Percentiles rank a stretch among this genome's conserved stretches.
These are phyloP conservation scores for Zelleria hepariella DNA, from an alignment of 2,888 invertebrate genomes.

Conservation along the genomic window DNA sequence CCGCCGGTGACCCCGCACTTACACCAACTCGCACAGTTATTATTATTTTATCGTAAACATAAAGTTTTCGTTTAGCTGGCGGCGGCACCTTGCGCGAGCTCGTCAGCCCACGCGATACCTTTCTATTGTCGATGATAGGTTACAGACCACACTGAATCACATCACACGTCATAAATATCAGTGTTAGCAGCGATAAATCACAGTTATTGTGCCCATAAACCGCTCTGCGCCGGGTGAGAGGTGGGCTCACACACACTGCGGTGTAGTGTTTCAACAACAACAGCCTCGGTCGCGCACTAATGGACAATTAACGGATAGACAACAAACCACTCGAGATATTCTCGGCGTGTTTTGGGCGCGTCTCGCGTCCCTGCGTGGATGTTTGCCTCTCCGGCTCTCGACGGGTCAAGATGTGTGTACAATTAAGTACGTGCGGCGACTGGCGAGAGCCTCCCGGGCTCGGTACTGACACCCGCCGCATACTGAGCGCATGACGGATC, in stretches of 20 bases:
- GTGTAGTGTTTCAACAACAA: neutral
- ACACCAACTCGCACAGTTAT: too few species aligned
- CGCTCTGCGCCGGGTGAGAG: neutral
- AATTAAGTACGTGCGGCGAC: conserved; percentile 12
- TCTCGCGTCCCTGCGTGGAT: neutral
- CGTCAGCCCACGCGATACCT: neutral
- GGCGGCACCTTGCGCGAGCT: neutral
- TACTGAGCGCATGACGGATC: neutral
- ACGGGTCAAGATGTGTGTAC: conserved; percentile 3
- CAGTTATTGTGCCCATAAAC: neutral
- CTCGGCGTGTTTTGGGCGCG: neutral
- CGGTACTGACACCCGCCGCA: neutral
- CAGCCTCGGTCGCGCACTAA: neutral
- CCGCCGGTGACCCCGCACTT: neutral
- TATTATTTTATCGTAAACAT: neutral
- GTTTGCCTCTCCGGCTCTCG: neutral
- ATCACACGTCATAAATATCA: neutral
- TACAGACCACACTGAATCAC: neutral
- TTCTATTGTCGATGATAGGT: neutral
- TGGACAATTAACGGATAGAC: neutral
- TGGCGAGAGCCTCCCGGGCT: neutral
- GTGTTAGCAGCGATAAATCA: neutral
- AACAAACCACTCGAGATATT: neutral
- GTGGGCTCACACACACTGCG: neutral
- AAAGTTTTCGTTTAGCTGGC: neutral